Conservation (phyloP, 2,888 invertebrate genomes). For the Microctonus brassicae region DNA sequence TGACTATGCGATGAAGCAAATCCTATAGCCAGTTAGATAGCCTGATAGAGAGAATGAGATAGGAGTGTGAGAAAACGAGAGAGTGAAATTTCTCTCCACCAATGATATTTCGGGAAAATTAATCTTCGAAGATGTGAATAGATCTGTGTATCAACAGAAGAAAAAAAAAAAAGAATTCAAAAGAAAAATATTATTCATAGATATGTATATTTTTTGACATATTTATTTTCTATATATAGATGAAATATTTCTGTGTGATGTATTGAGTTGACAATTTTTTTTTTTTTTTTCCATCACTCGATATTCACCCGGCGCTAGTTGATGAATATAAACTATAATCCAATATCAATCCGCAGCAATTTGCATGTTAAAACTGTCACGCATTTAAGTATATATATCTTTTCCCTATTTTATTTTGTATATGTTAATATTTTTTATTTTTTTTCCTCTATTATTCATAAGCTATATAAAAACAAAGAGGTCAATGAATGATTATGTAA, state of each 20-base stretch:
- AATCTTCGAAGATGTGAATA: constrained; percentile 5
- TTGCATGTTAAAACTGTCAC: constrained; percentile 23
- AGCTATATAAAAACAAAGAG: neutral
- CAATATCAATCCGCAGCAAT: constrained; percentile 29
- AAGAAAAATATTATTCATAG: neutral
- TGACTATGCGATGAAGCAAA: neutral
- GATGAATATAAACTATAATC: constrained; percentile 29
- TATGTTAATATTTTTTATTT: neutral
- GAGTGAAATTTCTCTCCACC: neutral
- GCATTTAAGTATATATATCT: constrained; percentile 4
- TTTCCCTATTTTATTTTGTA: neutral
- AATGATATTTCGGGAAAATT: constrained; percentile 3
- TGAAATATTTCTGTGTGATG: neutral
- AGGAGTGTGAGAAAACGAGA: neutral
- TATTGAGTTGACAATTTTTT: neutral
- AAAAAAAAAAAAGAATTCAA: neutral
- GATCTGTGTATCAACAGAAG: neutral
- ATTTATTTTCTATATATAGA: neutral
- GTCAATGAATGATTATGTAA: neutral
- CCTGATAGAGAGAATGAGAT: neutral
- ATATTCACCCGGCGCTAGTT: constrained; percentile 18
- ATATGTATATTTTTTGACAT: neutral
- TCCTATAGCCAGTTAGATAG: neutral
- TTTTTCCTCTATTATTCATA: neutral
- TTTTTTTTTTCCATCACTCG: constrained; percentile 12